A percentile compares a stretch with the other conserved stretches of the same genome.
These are phyloP conservation scores for Phalera bucephala DNA, from an alignment of 2,888 invertebrate genomes.

Conservation along the genomic window DNA sequence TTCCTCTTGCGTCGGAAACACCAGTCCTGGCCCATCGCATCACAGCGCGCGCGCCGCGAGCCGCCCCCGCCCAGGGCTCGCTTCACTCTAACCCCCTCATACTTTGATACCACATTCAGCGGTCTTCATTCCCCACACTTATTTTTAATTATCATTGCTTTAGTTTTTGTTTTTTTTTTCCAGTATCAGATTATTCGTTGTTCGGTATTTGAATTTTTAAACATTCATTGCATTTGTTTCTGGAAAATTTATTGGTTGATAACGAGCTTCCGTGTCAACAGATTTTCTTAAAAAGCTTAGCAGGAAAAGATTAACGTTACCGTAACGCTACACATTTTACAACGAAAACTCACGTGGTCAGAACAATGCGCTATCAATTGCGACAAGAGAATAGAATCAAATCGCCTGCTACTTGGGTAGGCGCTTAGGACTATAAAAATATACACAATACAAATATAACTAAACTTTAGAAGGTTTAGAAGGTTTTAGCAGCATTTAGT, in stretches of 20 bases:
- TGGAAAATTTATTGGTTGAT: neutral
- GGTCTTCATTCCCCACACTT: slow-evolving; percentile 8
- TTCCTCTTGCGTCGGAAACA: slow-evolving; percentile 88
- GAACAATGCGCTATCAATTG: too few species aligned
- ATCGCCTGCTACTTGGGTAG: too few species aligned
- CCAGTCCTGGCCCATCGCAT: slow-evolving; percentile 89
- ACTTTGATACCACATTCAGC: slow-evolving; percentile 18
- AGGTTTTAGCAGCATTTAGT: too few species aligned
- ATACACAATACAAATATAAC: too few species aligned
- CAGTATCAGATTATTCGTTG: neutral
- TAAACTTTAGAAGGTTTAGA: too few species aligned
- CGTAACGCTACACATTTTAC: too few species aligned
- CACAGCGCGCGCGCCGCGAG: slow-evolving; percentile 80
- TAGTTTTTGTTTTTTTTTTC: neutral
- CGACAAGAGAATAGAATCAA: too few species aligned
- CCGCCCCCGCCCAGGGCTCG: slow-evolving; percentile 79
- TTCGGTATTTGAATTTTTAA: slow-evolving; percentile 16
- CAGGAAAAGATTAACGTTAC: too few species aligned
- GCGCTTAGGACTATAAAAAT: too few species aligned
- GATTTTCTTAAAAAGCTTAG: too few species aligned
- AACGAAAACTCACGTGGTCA: too few species aligned
- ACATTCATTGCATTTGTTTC: slow-evolving; percentile 17
- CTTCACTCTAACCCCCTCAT: slow-evolving; percentile 51
- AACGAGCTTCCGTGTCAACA: slow-evolving; percentile 38
- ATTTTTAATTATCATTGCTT: slow-evolving; percentile 13